Percentiles rank a stretch among this genome's conserved stretches.
These are phyloP conservation scores for Picathartes gymnocephalus DNA, from an alignment of 2,113 vertebrate genomes.

Conservation along the genomic window DNA sequence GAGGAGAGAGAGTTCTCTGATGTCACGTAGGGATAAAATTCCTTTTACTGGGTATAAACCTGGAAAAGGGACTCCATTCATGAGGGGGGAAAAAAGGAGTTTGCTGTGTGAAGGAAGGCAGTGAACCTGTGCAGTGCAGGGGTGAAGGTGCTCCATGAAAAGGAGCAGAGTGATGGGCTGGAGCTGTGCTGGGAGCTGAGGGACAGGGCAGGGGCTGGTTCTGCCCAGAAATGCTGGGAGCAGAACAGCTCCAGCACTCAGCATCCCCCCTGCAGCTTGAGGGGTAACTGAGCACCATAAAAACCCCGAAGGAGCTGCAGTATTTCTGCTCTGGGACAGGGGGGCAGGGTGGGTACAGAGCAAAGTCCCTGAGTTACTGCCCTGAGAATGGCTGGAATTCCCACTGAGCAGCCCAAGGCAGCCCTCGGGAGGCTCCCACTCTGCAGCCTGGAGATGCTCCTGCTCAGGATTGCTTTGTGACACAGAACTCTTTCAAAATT, in stretches of 20 bases:
- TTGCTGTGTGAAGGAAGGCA: neutral
- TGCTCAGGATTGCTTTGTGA: conserved; percentile 55
- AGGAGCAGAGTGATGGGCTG: fast-evolving
- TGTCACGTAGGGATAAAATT: neutral
- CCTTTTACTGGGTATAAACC: fast-evolving
- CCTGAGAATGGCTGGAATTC: neutral
- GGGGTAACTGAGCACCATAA: too few species aligned
- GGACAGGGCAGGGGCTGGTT: neutral
- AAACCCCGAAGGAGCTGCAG: neutral
- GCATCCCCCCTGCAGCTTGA: neutral
- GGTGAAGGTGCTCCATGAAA: fast-evolving
- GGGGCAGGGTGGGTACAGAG: neutral
- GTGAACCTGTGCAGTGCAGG: fast-evolving
- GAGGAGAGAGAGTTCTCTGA: neutral
- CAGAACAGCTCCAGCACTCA: neutral
- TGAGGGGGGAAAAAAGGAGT: neutral
- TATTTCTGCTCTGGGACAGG: neutral
- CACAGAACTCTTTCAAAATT: conserved; percentile 63
- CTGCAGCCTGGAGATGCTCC: neutral
- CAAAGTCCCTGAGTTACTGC: fast-evolving
- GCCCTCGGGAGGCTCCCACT: neutral
- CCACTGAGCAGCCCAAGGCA: neutral
- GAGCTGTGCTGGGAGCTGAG: neutral
- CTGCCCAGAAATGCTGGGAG: neutral
- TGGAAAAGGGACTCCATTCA: fast-evolving